phyloP scores from a whole-genome alignment of 2,888 invertebrate genomes.

The Vesta saturnalis region DNA sequence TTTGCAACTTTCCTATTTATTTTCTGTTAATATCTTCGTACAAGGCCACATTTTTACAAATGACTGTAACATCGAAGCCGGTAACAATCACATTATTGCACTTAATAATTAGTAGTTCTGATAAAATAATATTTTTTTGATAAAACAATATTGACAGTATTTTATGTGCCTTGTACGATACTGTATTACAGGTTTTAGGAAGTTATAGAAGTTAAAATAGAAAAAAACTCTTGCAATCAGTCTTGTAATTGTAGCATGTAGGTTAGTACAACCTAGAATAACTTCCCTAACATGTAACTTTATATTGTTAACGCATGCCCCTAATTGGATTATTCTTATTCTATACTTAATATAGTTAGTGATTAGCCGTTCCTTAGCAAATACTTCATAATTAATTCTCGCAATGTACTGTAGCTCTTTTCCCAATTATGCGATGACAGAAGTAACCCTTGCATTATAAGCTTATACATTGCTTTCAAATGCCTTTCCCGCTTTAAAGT shows the following conservation, averaged over 20 bases:
- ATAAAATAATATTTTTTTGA: neutral
- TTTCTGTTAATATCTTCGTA: slow-evolving; percentile 23
- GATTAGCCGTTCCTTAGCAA: slow-evolving; percentile 58
- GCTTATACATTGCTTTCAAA: slow-evolving; percentile 23
- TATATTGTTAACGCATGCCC: slow-evolving; percentile 61
- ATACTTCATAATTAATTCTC: slow-evolving; percentile 47
- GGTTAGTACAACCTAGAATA: slow-evolving; percentile 61
- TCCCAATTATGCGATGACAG: slow-evolving; percentile 23
- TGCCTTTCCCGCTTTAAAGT: slow-evolving; percentile 21
- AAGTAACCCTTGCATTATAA: slow-evolving; percentile 17
- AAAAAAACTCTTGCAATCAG: slow-evolving; percentile 42
- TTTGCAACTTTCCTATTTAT: slow-evolving; percentile 40
- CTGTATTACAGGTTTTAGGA: slow-evolving; percentile 29
- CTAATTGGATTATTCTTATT: slow-evolving; percentile 58
- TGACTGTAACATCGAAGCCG: neutral
- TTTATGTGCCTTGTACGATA: slow-evolving; percentile 4
- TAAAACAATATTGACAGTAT: neutral
- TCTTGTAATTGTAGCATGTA: slow-evolving; percentile 60
- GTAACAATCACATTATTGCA: too few species aligned
- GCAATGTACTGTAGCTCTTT: slow-evolving; percentile 36
- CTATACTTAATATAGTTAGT: slow-evolving; percentile 59
- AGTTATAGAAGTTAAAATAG: slow-evolving; percentile 20
- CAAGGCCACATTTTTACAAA: neutral
- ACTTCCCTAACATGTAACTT: slow-evolving; percentile 60
- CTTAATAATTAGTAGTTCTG: neutral